Conservation (phyloP, 2,888 invertebrate species). For the Epirrita christyi region DNA sequence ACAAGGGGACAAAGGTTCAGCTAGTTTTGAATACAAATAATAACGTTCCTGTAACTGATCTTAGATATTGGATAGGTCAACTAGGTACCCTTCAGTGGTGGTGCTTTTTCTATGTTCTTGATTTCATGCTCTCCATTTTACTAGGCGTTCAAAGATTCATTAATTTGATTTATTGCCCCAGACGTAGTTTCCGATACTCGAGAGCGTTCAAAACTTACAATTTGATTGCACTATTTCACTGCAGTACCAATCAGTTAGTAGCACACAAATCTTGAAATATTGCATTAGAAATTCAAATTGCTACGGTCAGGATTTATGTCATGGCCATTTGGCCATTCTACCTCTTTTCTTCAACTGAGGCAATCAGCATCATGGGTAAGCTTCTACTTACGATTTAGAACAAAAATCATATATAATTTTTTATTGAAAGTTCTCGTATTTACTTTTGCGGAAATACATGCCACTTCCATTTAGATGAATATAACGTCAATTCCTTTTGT, state of each 20-base stretch:
- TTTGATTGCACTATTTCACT: conserved; percentile 10
- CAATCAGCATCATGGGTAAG: background rate
- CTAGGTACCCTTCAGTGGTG: too few species aligned
- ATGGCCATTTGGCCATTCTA: conserved; percentile 23
- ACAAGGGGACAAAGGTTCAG: too few species aligned
- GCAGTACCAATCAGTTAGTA: conserved; percentile 13
- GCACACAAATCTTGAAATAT: conserved; percentile 33
- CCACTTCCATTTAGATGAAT: conserved; percentile 36
- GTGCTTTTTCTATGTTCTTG: too few species aligned
- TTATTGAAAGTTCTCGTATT: too few species aligned
- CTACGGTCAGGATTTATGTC: conserved; percentile 30
- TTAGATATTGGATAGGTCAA: too few species aligned
- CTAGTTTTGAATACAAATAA: too few species aligned
- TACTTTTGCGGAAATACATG: background rate
- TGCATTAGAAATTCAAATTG: conserved; percentile 39
- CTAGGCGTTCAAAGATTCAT: background rate
- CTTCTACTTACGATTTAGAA: too few species aligned
- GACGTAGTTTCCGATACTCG: background rate
- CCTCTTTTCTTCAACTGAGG: background rate
- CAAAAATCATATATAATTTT: too few species aligned
- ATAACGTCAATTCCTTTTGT: conserved; percentile 48
- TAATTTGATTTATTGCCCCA: background rate
- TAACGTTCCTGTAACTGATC: too few species aligned
- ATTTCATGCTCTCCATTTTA: background rate
- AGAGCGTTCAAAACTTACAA: background rate